Evolutionary conservation across 1,140 invertebrate genomes (phyloP).

Genomic region (Zaprionus inermis): DNA sequence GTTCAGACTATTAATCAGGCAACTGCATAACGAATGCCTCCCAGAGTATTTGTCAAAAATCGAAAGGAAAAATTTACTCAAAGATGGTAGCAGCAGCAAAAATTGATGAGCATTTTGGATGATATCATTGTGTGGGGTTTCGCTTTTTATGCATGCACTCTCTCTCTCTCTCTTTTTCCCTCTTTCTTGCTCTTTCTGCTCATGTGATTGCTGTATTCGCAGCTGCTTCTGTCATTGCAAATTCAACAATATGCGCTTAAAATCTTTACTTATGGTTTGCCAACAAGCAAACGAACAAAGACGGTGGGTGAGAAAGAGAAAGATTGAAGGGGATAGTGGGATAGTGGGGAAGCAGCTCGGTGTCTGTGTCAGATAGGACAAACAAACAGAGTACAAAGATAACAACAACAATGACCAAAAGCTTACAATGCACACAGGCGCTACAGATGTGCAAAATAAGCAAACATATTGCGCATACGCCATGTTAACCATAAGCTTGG

Average conservation of each 20-base stretch:
- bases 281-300: slow-evolving; percentile 45
- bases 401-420: slow-evolving; percentile 38
- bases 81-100: background rate
- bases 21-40: slow-evolving; percentile 18
- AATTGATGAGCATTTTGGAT: slow-evolving; percentile 49
- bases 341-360: slow-evolving; percentile 28
- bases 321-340: background rate
- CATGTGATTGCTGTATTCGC: slow-evolving; percentile 24
- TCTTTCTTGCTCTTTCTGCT: background rate
- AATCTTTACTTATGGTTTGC: slow-evolving; percentile 77
- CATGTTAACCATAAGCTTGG: slow-evolving; percentile 79
- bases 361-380: slow-evolving; percentile 34
- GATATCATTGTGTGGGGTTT: slow-evolving; percentile 30
- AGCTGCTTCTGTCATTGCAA: slow-evolving; percentile 30
- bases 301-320: background rate
- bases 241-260: slow-evolving; percentile 73
- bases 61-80: slow-evolving; percentile 2
- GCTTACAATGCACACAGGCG: slow-evolving; percentile 39
- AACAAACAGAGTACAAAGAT: slow-evolving; percentile 25
- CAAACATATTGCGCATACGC: slow-evolving; percentile 79
- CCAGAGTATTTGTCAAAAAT: slow-evolving; percentile 16
- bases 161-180: background rate
- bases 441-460: slow-evolving; percentile 45
- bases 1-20: slow-evolving; percentile 15
- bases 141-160: background rate